A percentile compares a stretch with the other conserved stretches of the same genome.
phyloP scores from a whole-genome alignment of 2,888 invertebrate genomes.

The Brassicogethes aeneus region DNA sequence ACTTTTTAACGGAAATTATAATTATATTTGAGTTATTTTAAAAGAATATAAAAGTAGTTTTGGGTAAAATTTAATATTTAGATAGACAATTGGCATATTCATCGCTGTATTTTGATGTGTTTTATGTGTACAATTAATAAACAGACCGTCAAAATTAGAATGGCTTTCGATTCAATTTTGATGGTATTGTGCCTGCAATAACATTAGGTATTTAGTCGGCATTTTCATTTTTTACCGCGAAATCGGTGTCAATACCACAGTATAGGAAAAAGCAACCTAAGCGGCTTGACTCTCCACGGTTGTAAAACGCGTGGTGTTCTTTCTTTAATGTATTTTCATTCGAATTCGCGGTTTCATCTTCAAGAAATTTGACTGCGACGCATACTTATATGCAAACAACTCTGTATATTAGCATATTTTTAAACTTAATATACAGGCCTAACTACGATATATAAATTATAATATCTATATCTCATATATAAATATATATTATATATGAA shows the following conservation, averaged over 20 bases:
- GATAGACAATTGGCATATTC: slow-evolving; percentile 34
- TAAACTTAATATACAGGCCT: slow-evolving; percentile 45
- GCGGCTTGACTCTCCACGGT: no score
- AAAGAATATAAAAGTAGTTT: slow-evolving; percentile 10
- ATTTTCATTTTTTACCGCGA: slow-evolving; percentile 10
- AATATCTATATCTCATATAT: slow-evolving; percentile 43
- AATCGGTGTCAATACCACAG: no score
- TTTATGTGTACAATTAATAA: slow-evolving; percentile 15
- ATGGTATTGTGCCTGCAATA: slow-evolving; percentile 6
- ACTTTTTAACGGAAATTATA: slow-evolving; percentile 10
- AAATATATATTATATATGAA: slow-evolving; percentile 34
- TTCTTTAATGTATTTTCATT: slow-evolving; percentile 7
- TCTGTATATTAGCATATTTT: slow-evolving; percentile 45
- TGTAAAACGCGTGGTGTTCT: no score
- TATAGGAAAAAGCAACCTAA: no score
- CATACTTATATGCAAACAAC: slow-evolving; percentile 34
- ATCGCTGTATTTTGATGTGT: slow-evolving; percentile 35
- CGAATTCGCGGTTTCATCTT: slow-evolving; percentile 12
- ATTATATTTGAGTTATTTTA: slow-evolving; percentile 7
- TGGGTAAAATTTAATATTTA: slow-evolving; percentile 18
- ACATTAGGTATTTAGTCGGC: slow-evolving; percentile 11
- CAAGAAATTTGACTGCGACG: slow-evolving; percentile 35
- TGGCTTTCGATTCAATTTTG: slow-evolving; percentile 2
- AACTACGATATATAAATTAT: slow-evolving; percentile 42
- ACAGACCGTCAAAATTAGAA: neutral